phyloP scores from a whole-genome alignment of 2,888 invertebrate species.

The Bombylius discolor region DNA sequence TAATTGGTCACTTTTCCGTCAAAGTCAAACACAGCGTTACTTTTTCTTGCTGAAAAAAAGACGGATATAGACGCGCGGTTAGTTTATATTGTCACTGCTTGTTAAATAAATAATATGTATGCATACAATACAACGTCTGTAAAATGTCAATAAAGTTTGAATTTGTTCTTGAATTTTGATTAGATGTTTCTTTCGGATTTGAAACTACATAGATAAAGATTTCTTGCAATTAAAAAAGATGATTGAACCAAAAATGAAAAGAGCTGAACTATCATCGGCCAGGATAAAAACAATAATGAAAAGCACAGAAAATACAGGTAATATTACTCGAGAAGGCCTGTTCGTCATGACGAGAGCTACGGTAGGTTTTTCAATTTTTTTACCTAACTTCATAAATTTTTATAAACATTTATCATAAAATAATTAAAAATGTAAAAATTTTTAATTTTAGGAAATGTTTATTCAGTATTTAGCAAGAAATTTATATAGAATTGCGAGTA shows the following conservation, averaged over 20 bases:
- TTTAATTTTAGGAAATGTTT: slow-evolving; percentile 24
- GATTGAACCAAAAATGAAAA: not conserved
- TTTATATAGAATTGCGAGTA: slow-evolving; percentile 20
- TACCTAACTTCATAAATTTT: not conserved
- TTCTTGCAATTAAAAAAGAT: not conserved
- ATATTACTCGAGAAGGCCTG: slow-evolving; percentile 27
- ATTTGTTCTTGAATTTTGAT: too few species aligned
- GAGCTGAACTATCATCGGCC: not conserved
- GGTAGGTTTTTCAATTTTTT: not conserved
- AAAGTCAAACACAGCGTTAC: too few species aligned
- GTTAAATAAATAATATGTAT: too few species aligned
- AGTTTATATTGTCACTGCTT: too few species aligned
- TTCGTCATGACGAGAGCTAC: slow-evolving; percentile 16
- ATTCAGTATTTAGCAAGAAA: slow-evolving; percentile 28
- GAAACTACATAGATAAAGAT: too few species aligned
- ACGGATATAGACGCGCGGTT: too few species aligned
- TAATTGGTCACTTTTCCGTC: too few species aligned
- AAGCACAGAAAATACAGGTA: slow-evolving; percentile 30
- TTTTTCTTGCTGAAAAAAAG: too few species aligned
- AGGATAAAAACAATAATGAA: slow-evolving; percentile 33
- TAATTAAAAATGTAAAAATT: not conserved
- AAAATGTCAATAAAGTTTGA: too few species aligned
- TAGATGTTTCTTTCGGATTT: too few species aligned
- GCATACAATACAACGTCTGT: too few species aligned
- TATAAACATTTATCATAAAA: not conserved